Conservation (phyloP, 37 sponge, comb jelly and placozoan species). For the Dysidea cf. avara region DNA sequence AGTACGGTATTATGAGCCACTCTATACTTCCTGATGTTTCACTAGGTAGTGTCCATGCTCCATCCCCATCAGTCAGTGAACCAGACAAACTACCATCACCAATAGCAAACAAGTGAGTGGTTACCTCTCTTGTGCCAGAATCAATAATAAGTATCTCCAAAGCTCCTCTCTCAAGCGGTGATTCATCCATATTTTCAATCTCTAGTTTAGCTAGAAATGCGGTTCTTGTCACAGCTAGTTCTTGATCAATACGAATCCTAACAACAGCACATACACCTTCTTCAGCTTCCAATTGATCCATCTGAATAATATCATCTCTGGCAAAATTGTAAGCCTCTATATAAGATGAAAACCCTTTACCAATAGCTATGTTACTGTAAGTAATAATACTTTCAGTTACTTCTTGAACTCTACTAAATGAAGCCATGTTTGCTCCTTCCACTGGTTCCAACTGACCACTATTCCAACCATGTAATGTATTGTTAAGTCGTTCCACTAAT, state of each 20-base stretch:
- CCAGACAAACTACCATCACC: no score
- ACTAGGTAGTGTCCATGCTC: no score
- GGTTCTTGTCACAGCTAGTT: no score
- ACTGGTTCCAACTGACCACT: slow-evolving; percentile 32
- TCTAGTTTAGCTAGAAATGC: no score
- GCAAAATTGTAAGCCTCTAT: slow-evolving; percentile 30
- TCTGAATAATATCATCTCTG: background rate
- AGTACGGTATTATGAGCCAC: no score
- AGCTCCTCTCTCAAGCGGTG: background rate
- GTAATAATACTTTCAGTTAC: background rate
- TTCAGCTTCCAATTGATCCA: slow-evolving; percentile 18
- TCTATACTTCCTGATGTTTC: no score
- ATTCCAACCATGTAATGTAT: slow-evolving; percentile 38
- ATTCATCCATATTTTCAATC: no score
- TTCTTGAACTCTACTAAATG: background rate
- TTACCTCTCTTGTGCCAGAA: background rate
- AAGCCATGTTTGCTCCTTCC: no score
- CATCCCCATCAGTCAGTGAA: no score
- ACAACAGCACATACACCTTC: no score
- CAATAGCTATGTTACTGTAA: no score
- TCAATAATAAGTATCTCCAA: slow-evolving; percentile 27
- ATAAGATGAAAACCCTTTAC: slow-evolving; percentile 26
- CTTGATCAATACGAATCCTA: slow-evolving; percentile 41
- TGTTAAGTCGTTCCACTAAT: slow-evolving; percentile 39
- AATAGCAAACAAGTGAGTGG: no score